A percentile compares a stretch with the other conserved stretches of the same genome.
phyloP scores from a whole-genome alignment of 2,797 vertebrate genomes.

The Eulemur rubriventer region DNA sequence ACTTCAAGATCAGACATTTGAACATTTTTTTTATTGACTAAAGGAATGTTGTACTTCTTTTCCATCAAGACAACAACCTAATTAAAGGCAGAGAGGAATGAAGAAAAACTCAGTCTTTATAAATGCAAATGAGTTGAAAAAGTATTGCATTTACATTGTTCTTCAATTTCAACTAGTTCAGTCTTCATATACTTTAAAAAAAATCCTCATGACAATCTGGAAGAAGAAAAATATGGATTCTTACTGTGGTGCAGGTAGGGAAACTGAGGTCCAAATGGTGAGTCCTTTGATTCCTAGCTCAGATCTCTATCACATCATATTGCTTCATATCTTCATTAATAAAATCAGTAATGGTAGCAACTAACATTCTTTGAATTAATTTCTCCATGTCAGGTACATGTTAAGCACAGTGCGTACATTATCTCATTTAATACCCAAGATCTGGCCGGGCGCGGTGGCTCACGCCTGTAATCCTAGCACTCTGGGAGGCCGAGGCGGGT shows the following conservation, averaged over 20 bases:
- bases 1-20: constrained; percentile 28
- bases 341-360: constrained; percentile 2
- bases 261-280: neutral
- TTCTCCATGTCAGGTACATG: constrained; percentile 17
- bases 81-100: neutral
- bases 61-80: neutral
- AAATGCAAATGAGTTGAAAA: neutral
- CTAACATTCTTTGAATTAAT: neutral
- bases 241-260: neutral
- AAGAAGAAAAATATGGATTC: constrained; percentile 41
- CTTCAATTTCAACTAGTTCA: constrained; percentile 20
- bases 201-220: neutral
- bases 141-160: neutral
- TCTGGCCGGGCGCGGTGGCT: too few species aligned
- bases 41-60: constrained; percentile 41
- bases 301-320: constrained; percentile 1
- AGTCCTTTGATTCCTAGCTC: constrained; percentile 39
- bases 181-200: neutral
- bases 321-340: constrained; percentile 5
- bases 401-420: neutral
- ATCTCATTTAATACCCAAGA: neutral
- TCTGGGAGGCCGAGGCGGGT: too few species aligned
- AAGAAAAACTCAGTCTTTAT: constrained; percentile 37
- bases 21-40: neutral
- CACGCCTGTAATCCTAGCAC: too few species aligned